Evolutionary conservation across 64 coral and sea anemone genomes (phyloP), one percentile per base, ranked within the genome.

Genomic region (Montipora capricornis): DNA sequence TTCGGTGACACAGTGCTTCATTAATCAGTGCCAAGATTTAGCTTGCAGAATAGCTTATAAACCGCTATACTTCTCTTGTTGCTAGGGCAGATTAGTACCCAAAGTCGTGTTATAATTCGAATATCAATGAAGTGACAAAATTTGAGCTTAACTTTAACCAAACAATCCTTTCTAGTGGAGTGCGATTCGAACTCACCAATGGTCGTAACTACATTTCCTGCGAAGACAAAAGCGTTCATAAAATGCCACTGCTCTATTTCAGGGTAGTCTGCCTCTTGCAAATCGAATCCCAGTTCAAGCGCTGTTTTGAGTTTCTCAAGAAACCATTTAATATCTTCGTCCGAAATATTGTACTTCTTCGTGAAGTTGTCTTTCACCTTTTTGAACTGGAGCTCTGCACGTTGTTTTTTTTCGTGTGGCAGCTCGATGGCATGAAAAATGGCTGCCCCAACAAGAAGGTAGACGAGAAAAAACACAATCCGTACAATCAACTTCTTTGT

Each of bases 211-310:
- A 98, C 96, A 89, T 98, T 98, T 44, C 96, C 96, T 83, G 96
- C 96, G 89, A 98, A 98, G 77, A 94, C 78, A 84, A 98, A 98
- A 4, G 96, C 96, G 84, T 95, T 91, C 96, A 98, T 98, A 79
- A 98, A 98, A 79, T 95, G 77, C 96, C 96, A 98, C 20, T 80
- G 84, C 13, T 76, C 20, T 59, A 70, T 47, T 0, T 1, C 0
- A 44, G 89, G 92, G 73, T 75, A 98, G 17, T 87, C 60, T 66
- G 74, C 88, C 6, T 47, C 29, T 68, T 83, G 46, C 20, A 89
- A 74, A 49, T 98, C 92, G 66, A 95, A 98, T 1, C 96, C 96
- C 46, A 98, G 67, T 88, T 95, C 69, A 50, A 98, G 22, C 14
- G 96, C 96, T 50, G 73, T 86, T 68, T 79, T 91, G 6, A 98